Evolutionary conservation across 2,797 vertebrate species (phyloP), one percentile per base, ranked within the genome.

Genomic region (Cephalopachus bancanus): DNA sequence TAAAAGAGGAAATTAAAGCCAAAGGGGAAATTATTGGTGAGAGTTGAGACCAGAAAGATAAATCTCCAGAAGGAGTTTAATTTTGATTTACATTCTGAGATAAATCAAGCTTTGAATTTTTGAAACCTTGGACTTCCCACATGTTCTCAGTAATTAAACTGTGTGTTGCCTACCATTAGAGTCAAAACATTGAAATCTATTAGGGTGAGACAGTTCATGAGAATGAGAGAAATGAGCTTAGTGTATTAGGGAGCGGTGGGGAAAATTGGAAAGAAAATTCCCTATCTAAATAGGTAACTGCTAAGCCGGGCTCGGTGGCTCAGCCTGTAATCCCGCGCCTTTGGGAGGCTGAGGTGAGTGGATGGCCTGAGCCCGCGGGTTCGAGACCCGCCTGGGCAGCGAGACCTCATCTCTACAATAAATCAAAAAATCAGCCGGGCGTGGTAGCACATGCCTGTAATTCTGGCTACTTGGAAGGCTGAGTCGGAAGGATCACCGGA

Each of bases 1-100:
- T 78, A 67, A 69, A 67, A 72, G 59, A 83, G 62, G 78, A 95
- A 93, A 85, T 92, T 79, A 84, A 97, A 74, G 67, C 55, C 86
- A 84, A 92, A 80, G 64, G 62, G 49, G 24, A 95, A 94, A 65
- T 10, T 12, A 74, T 65, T 15, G 0, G 51, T 90, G 85, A 74
- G 12, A 80, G 14, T 37, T 51, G 92, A 92, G 75, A 95, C 53
- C 57, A 78, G 19, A 60, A 80, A 94, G 67, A 10, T 83, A 67
- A 44, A 33, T 88, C 55, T 84, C 69, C 49, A 78, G 79, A 57
- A 83, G 83, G 90, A 83, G 69, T 85, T 76, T 78, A 51, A 71
- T 91, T 92, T 90, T 89, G n/a, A 49, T 75, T 79, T 49, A 33
- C 19, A 2, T 60, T 60, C 59, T 93, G 65, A 84, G 60, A 24